Evolutionary conservation across 2,888 invertebrate genomes (phyloP).

Genomic region (Asteroscopus sphinx): DNA sequence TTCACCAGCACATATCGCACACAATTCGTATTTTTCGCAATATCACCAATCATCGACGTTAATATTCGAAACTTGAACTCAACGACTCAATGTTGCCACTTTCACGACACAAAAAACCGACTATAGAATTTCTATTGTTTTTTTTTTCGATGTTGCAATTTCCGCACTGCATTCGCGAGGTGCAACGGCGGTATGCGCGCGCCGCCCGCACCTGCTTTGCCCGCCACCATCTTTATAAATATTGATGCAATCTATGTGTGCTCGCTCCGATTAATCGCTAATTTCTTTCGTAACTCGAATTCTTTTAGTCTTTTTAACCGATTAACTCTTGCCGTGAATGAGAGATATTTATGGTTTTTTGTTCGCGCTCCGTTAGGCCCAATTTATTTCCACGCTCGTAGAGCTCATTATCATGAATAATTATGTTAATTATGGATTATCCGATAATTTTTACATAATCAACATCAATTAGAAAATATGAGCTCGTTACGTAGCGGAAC

Average conservation of each 20-base stretch:
- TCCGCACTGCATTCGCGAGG: conserved; percentile 81
- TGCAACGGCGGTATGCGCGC: conserved; percentile 78
- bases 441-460: conserved; percentile 42
- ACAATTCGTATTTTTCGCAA: conserved; percentile 44
- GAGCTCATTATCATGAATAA: conserved; percentile 29
- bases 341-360: conserved; percentile 43
- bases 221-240: conserved; percentile 80
- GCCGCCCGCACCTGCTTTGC: conserved; percentile 65
- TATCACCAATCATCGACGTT: conserved; percentile 50
- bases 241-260: conserved; percentile 85
- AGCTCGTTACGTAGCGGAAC: conserved; percentile 16
- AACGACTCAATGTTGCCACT: conserved; percentile 53
- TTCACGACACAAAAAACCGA: conserved; percentile 53
- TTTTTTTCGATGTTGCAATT: conserved; percentile 61
- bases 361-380: conserved; percentile 14
- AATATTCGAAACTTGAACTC: conserved; percentile 47
- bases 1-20: conserved; percentile 51
- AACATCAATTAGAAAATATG: conserved; percentile 15
- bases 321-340: conserved; percentile 53
- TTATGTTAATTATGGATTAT: conserved; percentile 35
- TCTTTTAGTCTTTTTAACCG: conserved; percentile 59
- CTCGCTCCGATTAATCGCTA: conserved; percentile 83
- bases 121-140: conserved; percentile 54
- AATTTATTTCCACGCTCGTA: conserved; percentile 37
- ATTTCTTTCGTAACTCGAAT: conserved; percentile 78